Conservation (phyloP, 2,888 invertebrate genomes). For the Chironomus riparius region DNA sequence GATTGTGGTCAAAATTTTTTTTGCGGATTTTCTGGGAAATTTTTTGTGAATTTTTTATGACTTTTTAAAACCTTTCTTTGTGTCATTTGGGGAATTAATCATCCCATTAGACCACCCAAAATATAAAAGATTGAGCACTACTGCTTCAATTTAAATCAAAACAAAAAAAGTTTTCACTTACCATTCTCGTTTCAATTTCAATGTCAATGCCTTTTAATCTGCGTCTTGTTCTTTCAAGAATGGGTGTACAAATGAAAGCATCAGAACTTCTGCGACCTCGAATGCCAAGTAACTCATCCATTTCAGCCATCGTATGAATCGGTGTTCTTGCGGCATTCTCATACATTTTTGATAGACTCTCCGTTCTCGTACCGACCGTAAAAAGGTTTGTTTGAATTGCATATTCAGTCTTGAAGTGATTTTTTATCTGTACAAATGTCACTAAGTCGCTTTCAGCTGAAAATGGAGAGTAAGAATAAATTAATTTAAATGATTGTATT, state of each 20-base stretch:
- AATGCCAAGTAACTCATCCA: conserved; percentile 58
- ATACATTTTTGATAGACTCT: conserved; percentile 67
- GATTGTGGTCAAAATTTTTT: too few species aligned
- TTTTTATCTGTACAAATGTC: conserved; percentile 69
- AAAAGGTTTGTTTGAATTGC: conserved; percentile 65
- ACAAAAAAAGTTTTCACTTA: conserved; percentile 45
- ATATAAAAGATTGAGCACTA: not conserved
- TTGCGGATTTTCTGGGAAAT: too few species aligned
- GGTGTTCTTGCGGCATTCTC: conserved; percentile 61
- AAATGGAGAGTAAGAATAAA: conserved; percentile 41
- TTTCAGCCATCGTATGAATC: conserved; percentile 55
- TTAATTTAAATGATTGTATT: not conserved
- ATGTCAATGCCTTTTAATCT: conserved; percentile 62
- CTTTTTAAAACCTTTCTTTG: too few species aligned
- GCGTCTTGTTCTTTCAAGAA: conserved; percentile 61
- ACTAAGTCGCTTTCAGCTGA: conserved; percentile 88
- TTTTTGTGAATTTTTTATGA: too few species aligned
- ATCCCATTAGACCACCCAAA: not conserved
- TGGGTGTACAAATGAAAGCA: conserved; percentile 72
- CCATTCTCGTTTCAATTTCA: conserved; percentile 82
- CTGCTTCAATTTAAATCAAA: too few species aligned
- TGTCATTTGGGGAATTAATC: too few species aligned
- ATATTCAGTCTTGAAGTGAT: conserved; percentile 64
- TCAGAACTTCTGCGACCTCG: conserved; percentile 54
- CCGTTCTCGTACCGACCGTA: conserved; percentile 62